Base-by-base conservation (phyloP, 2,888 invertebrate species). In the Siphlonurus alternatus region DNA sequence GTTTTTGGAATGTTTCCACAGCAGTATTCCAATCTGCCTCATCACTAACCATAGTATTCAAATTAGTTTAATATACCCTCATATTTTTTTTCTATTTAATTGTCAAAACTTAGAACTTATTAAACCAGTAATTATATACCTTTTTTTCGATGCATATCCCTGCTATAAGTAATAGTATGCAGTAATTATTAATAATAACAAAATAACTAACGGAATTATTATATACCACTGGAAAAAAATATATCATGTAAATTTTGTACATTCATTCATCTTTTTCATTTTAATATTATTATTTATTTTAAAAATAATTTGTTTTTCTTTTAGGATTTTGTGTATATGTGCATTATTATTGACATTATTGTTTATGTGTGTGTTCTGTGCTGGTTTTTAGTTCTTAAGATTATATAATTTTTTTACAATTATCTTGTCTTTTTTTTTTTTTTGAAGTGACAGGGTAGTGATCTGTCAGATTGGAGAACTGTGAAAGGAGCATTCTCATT, bases 401-500 rank as follows among this genome's bases (percentile, higher is more conserved):
- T 10, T n/a, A 38, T 10, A 38, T 38, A 10, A 38, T 38, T 38
- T 10, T 38, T 38, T 10, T 38, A 38, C 5, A 38, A 38, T 5
- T 38, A 5, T 38, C 15, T 38, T 38, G 38, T 38, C 38, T 38
- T 38, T 38, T 5, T 38, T 38, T 38, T 38, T 10, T 38, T 38
- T 38, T 10, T 38, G 7, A 38, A 38, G 5, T 38, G 38, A 38
- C 38, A 38, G 38, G 38, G 5, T 38, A 67, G 61, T 66, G 67
- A 70, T 68, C 70, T 76, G 81, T 81, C 85, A 85, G 85, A 85
- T 85, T 85, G 85, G 85, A 22, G 83, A 84, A 82, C 84, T 84
- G 83, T 83, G 82, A 84, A 84, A 83, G 82, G 83, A 82, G 82
- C 84, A 83, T 84, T 84, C 84, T 84, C 84, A 83, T 56, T n/a